phyloP scores from a whole-genome alignment of 1,140 invertebrate genomes.

The Pachyrhynchus sulphureomaculatus region DNA sequence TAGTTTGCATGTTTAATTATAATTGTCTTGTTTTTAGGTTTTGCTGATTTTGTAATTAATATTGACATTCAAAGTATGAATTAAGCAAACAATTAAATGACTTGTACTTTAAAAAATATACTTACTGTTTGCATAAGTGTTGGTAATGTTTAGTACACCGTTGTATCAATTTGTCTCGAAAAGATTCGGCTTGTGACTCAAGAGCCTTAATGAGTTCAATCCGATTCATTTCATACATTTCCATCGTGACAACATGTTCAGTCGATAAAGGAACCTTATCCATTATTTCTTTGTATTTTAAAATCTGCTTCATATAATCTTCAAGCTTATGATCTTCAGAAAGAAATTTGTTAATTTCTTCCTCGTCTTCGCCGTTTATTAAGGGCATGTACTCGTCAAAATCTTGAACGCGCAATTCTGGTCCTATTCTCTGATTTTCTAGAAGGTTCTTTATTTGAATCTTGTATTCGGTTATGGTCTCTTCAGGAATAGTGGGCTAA shows the following conservation, averaged over 20 bases:
- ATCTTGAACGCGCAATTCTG: slow-evolving; percentile 69
- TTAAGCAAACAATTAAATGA: too few relatives aligned
- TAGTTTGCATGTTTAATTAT: too few relatives aligned
- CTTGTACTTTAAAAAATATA: too few relatives aligned
- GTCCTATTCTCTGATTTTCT: slow-evolving; percentile 68
- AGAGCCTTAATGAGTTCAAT: slow-evolving; percentile 76
- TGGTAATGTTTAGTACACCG: slow-evolving; percentile 82
- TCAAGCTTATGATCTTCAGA: slow-evolving; percentile 65
- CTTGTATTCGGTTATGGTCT: slow-evolving; percentile 61
- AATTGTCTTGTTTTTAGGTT: too few relatives aligned
- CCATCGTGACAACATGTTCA: slow-evolving; percentile 70
- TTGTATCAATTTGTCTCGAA: slow-evolving; percentile 70
- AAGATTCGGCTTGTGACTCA: slow-evolving; percentile 63
- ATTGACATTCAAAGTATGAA: too few relatives aligned
- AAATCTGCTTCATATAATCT: slow-evolving; percentile 64
- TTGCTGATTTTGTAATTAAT: too few relatives aligned
- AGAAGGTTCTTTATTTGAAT: slow-evolving; percentile 61
- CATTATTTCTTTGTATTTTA: slow-evolving; percentile 65
- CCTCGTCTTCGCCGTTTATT: slow-evolving; percentile 67
- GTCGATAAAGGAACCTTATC: slow-evolving; percentile 65
- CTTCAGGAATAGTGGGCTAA: slow-evolving; percentile 68
- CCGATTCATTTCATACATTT: slow-evolving; percentile 85
- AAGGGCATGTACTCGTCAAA: slow-evolving; percentile 81
- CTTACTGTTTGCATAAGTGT: slow-evolving; percentile 72
- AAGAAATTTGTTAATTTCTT: slow-evolving; percentile 69